Evolutionary conservation across 2,797 vertebrate genomes (phyloP), one percentile per base, ranked within the genome.

Genomic region (Pitangus sulphuratus): DNA sequence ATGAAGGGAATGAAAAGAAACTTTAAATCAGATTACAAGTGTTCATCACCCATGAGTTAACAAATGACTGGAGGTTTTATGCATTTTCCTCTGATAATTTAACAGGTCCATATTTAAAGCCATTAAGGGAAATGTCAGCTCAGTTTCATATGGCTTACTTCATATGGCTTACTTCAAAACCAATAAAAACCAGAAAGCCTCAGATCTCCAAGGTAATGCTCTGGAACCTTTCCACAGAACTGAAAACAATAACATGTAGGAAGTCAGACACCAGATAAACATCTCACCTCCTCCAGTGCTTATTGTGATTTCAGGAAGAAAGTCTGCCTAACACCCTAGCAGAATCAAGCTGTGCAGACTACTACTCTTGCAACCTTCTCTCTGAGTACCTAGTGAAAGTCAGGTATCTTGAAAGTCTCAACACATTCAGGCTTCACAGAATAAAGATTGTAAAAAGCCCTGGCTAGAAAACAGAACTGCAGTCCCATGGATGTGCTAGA

Each of bases 1-100:
- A 98, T 15, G 74, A 91, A 90, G 76, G 20, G 33, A 84, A 57
- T 19, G n/a, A 84, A 69, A 92, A 86, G 19, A 26, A 70, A 33
- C 47, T 69, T 15, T 33, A 90, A 60, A n/a, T 66, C 31, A 11
- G 18, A 53, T 25, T 51, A 31, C 28, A 53, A 17, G 22, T 26
- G 31, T 19, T 54, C 45, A 42, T 60, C 30, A 51, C 24, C 33
- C 15, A 1, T 4, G 30, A 86, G 20, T 45, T 62, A 89, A 66
- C 2, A 1, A 81, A 66, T 44, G 21, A 51, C 54, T 50, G 64
- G 44, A 90, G 44, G 44, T 51, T 51, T 28, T 68, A 12, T 8
- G 3, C 51, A n/a, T 54, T 80, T 69, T 88, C 65, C 70, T 88
- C 57, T 50, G 30, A 24, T 61, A 86, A 57, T 84, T 76, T 45